Percentiles rank a stretch among this genome's conserved stretches.
Conservation (phyloP, 2,113 vertebrate species). For the Rhabdornis inornatus region DNA sequence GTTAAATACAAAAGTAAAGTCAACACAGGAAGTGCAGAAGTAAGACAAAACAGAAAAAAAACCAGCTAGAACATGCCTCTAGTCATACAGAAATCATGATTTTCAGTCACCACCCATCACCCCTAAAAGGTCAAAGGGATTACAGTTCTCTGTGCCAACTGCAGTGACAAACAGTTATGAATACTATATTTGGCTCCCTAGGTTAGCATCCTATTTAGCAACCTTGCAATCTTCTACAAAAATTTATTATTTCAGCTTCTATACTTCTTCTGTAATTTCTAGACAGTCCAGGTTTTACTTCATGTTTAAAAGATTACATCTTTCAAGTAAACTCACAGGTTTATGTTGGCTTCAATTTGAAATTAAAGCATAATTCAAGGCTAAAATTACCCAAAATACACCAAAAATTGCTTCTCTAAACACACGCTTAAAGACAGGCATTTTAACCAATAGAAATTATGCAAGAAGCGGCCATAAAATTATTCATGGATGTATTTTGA, state of each 20-base stretch:
- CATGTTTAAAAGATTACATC: neutral
- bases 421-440: neutral
- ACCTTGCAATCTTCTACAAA: neutral
- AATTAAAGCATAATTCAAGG: neutral
- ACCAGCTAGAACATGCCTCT: neutral
- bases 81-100: neutral
- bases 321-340: neutral
- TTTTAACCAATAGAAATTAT: neutral
- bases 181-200: neutral
- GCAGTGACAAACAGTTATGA: neutral
- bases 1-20: neutral
- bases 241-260: neutral
- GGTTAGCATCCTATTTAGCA: neutral
- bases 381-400: neutral
- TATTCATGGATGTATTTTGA: neutral
- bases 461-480: neutral
- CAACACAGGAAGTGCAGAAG: neutral
- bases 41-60: neutral
- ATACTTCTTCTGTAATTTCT: neutral
- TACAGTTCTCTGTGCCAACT: neutral
- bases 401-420: neutral
- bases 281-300: neutral
- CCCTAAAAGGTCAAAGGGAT: neutral
- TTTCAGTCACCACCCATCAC: neutral
- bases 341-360: neutral